These are phyloP conservation scores for Desmodus rotundus DNA, from an alignment of 2,113 vertebrate genomes.

Conservation along the genomic window DNA sequence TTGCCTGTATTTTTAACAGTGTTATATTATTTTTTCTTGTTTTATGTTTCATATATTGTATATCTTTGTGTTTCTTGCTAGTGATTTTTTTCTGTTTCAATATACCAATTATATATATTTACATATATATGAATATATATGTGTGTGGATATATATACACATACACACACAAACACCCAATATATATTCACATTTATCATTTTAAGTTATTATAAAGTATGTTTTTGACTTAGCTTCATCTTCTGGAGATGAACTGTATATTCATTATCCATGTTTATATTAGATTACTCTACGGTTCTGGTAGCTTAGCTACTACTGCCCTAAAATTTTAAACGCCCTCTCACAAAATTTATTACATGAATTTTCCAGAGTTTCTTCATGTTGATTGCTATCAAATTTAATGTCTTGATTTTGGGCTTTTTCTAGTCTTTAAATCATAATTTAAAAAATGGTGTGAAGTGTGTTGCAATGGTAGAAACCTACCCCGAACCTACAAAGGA, in stretches of 20 bases:
- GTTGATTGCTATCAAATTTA: background rate
- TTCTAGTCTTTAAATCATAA: background rate
- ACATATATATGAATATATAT: no score
- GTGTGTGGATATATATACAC: no score
- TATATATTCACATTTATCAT: background rate
- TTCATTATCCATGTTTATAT: background rate
- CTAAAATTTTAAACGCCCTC: background rate
- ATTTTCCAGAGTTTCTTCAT: background rate
- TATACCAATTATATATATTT: background rate
- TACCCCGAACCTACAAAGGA: background rate
- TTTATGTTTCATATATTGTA: background rate
- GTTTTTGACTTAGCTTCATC: background rate
- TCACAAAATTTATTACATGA: background rate
- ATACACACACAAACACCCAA: background rate
- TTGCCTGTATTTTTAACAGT: background rate
- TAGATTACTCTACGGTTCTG: background rate
- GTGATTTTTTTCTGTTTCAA: background rate
- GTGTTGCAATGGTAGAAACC: background rate
- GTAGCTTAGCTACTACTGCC: background rate
- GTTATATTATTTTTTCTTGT: background rate
- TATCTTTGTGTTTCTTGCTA: background rate
- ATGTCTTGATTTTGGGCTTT: background rate
- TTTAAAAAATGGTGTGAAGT: background rate
- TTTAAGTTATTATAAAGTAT: background rate
- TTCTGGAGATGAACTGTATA: background rate